phyloP scores from a whole-genome alignment of 2,113 vertebrate species.

The Lepidothrix coronata region DNA sequence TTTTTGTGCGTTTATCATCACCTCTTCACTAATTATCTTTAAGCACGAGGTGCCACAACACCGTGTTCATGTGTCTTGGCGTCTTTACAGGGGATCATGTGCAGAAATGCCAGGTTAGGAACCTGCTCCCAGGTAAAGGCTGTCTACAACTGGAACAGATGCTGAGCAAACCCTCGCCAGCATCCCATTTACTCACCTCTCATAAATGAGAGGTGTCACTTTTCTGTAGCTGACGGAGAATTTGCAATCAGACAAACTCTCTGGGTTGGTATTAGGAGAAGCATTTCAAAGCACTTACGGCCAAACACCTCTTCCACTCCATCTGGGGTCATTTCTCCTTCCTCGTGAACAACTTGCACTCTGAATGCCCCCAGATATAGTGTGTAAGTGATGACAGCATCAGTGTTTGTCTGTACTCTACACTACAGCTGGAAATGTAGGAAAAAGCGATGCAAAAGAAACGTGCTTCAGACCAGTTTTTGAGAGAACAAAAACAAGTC shows the following conservation, averaged over 20 bases:
- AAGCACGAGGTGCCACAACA: background rate
- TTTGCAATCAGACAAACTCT: background rate
- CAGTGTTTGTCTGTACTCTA: no score
- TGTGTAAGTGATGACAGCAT: background rate
- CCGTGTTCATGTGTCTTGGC: accelerated
- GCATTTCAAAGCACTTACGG: background rate
- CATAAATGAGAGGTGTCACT: accelerated
- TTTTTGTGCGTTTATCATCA: background rate
- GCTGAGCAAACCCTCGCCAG: background rate
- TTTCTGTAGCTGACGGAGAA: background rate
- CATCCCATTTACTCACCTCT: background rate
- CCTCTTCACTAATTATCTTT: background rate
- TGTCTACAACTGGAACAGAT: background rate
- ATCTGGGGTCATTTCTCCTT: background rate
- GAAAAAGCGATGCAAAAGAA: background rate
- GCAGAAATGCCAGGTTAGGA: background rate
- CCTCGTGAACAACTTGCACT: background rate
- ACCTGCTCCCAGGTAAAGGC: background rate
- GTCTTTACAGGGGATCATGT: accelerated
- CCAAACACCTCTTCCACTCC: background rate
- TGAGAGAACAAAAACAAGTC: background rate
- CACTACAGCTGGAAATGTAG: background rate
- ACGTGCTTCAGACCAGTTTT: background rate
- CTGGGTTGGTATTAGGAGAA: background rate
- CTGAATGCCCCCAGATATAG: background rate